These are phyloP conservation scores for Axinella damicornis DNA, from an alignment of 37 sponge, comb jelly and placozoan species.

Conservation along the genomic window DNA sequence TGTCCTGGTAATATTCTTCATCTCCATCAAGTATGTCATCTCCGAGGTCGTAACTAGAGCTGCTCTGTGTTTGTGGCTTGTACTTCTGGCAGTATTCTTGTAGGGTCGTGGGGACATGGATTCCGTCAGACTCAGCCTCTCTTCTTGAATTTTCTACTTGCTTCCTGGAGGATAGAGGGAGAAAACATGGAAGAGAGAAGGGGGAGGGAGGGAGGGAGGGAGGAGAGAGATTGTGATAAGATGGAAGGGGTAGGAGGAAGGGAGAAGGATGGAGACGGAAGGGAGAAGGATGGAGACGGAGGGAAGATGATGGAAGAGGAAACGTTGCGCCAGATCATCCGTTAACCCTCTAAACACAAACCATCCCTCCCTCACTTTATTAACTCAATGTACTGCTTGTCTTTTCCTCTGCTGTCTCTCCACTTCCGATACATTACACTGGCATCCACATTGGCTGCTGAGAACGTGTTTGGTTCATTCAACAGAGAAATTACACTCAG, in stretches of 20 bases:
- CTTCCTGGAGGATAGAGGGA: slow-evolving; percentile 56
- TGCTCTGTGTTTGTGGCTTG: slow-evolving; percentile 26
- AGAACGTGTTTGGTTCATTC: slow-evolving; percentile 97
- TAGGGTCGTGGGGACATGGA: slow-evolving; percentile 88
- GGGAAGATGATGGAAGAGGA: too few relatives aligned
- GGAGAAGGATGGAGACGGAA: background rate
- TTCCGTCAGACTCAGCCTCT: slow-evolving; percentile 89
- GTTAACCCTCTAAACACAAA: too few relatives aligned
- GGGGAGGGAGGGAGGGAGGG: background rate
- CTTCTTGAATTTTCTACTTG: slow-evolving; percentile 89
- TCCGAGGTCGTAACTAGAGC: slow-evolving; percentile 59
- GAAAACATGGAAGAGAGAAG: background rate
- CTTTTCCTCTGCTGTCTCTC: slow-evolving; percentile 89
- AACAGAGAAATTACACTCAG: slow-evolving; percentile 95
- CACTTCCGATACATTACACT: slow-evolving; percentile 95
- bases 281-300: too few relatives aligned
- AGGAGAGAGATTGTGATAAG: too few relatives aligned
- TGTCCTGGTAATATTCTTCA: slow-evolving; percentile 87
- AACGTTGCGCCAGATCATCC: too few relatives aligned
- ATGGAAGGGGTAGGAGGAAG: too few relatives aligned
- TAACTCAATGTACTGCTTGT: slow-evolving; percentile 82
- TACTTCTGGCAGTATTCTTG: slow-evolving; percentile 78
- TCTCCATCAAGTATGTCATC: slow-evolving; percentile 68
- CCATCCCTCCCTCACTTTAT: slow-evolving; percentile 85
- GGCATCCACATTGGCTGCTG: slow-evolving; percentile 99